Evolutionary conservation across 2,797 vertebrate species (phyloP).

Genomic region (Manis pentadactyla): DNA sequence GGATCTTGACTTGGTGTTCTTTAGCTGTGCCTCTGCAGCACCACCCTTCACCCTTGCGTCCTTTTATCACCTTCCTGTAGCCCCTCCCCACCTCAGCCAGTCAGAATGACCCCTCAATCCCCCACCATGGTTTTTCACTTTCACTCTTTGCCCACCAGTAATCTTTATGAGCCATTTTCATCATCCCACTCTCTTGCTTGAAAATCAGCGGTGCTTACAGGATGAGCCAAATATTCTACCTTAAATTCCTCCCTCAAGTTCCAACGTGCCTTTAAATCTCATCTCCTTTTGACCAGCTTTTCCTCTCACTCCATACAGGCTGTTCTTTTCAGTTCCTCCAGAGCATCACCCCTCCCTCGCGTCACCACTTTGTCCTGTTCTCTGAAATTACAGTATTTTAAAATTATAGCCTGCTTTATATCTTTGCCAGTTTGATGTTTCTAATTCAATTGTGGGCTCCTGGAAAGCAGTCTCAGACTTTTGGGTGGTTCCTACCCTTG

Average conservation of each 20-base stretch:
- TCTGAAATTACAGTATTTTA: background rate
- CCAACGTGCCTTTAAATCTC: background rate
- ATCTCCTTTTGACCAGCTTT: background rate
- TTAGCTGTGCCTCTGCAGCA: background rate
- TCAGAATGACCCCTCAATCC: background rate
- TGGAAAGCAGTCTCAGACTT: background rate
- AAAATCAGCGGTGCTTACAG: background rate
- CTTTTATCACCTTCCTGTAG: background rate
- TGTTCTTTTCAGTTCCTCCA: background rate
- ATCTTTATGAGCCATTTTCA: background rate
- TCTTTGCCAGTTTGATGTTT: background rate
- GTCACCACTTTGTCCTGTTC: background rate
- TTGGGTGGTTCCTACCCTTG: background rate
- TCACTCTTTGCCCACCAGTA: background rate
- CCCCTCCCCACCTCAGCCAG: background rate
- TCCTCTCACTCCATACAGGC: background rate
- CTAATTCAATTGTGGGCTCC: background rate
- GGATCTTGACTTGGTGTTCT: background rate
- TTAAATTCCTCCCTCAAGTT: slow-evolving; percentile 12
- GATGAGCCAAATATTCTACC: slow-evolving; percentile 6
- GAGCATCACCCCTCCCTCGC: background rate
- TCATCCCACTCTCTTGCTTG: background rate
- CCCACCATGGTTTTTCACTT: background rate
- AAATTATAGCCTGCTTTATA: background rate
- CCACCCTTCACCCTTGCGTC: background rate